Base-by-base conservation (phyloP, 1,140 invertebrate genomes). In the Ceratina japonica region DNA sequence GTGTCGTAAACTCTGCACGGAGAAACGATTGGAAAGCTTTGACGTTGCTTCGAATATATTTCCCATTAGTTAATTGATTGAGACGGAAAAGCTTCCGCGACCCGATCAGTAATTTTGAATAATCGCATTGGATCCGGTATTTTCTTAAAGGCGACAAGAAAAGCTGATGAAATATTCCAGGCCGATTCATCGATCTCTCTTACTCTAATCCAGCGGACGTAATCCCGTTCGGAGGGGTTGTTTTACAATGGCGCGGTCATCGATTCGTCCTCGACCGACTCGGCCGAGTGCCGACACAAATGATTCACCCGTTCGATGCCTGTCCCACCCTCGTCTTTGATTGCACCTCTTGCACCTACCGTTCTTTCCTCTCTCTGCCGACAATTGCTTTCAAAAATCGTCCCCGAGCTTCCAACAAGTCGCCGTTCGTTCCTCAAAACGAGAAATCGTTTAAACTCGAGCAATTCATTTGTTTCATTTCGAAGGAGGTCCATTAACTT, bases 211-310 rank as follows among this genome's bases (percentile, higher is more conserved):
- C 18, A 31, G 61, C 63, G 44, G 3, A 44, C 51, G 69, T 82
- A 69, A 83, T 83, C 62, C 54, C 56, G 56, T 69, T 27, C 44
- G 58, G 44, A 56, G 49, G 66, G 12, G 54, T 56, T 78, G 63
- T 82, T 78, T 73, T 68, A 78, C 71, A 82, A 73, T 68, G 70
- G 62, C 62, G 37, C 56, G 62, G 75, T 59, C 63, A 82, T 82
- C 81, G 75, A 83, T 83, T 82, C 24, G 69, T 24, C 58, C 54
- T 37, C 68, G 70, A 61, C 31, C 22, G 20, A 27, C 7, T 44
- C 22, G 51, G n/a, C 63, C 63, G 2, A 20, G 52, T 74, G 64
- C 68, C 66, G 52, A 56, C 62, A 22, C 62, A 27, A 82, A 77
- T 59, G 37, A 78, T 74, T 79, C 61, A 37, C 20, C 51, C 51